Evolutionary conservation across 2,113 vertebrate genomes (phyloP).

Genomic region (Aspidoscelis tigris): DNA sequence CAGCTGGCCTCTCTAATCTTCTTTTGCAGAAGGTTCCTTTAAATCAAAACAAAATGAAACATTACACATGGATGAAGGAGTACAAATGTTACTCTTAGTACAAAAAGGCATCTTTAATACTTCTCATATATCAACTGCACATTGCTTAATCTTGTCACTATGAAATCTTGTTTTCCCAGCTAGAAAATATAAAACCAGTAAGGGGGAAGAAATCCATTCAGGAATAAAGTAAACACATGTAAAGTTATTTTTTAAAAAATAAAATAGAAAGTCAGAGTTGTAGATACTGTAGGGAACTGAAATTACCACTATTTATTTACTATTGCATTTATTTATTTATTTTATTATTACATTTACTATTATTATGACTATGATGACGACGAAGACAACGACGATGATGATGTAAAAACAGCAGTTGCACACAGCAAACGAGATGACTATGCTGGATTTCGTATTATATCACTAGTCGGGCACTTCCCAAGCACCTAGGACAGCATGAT

Average conservation of each 20-base stretch:
- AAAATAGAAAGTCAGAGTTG: not conserved
- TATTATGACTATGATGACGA: too few species aligned
- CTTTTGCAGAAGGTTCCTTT: slow-evolving; percentile 34
- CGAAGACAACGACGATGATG: too few species aligned
- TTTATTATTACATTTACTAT: too few species aligned
- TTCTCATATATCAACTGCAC: not conserved
- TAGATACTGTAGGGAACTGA: not conserved
- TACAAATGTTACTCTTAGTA: slow-evolving; percentile 12
- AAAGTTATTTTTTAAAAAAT: not conserved
- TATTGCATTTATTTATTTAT: too few species aligned
- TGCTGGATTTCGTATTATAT: too few species aligned
- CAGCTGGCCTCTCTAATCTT: slow-evolving; percentile 37
- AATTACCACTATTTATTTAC: too few species aligned
- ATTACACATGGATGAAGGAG: slow-evolving; percentile 23
- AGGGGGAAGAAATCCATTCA: not conserved
- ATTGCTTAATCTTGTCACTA: slow-evolving; percentile 6
- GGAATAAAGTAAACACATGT: not conserved
- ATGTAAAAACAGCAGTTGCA: too few species aligned
- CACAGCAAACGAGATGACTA: too few species aligned
- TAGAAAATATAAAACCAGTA: slow-evolving; percentile 7
- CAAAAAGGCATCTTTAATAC: not conserved
- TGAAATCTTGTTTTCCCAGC: not conserved
- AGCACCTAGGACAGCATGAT: too few species aligned
- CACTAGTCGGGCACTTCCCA: too few species aligned
- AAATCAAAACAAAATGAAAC: slow-evolving; percentile 39